Evolutionary conservation across 2,113 vertebrate species (phyloP), one percentile per base, ranked within the genome.

Genomic region (Pipa parva): DNA sequence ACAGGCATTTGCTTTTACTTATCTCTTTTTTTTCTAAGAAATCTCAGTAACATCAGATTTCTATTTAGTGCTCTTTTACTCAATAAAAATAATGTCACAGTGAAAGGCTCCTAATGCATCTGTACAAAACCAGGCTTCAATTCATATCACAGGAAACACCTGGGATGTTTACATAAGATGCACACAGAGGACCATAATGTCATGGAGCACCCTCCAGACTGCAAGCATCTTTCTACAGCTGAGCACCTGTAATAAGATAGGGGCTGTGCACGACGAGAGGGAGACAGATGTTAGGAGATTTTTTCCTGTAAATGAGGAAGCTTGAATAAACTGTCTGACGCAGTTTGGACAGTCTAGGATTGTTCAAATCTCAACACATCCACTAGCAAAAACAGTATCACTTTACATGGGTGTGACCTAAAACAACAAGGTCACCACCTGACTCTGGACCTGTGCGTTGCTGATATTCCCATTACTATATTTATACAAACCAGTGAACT

Each of bases 131-230:
- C 18, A 57, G 17, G 18, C 29, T 58, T 21, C 29, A 58, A 0
- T 58, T 21, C 29, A 58, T 0, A 0, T 2, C 72, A 55, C 31
- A 59, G 45, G 26, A 63, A 58, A 57, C 61, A 71, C 76, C 80
- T 79, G 78, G 72, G 72, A 71, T 28, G 29, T 62, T 62, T 72
- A 0, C 10, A 72, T 63, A 72, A 60, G 73, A 76, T 29, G 12
- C 5, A 20, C 25, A 50, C 71, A 72, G 74, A 78, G 74, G 59
- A 39, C 54, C 76, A 75, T 71, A 76, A 77, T 79, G 77, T 75
- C 73, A 73, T 74, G 73, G 78, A 74, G 60, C 75, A 76, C 79
- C 71, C 58, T 76, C 75, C 77, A 59, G 42, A 37, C 36, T 21
- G 68, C 48, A 50, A 75, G 69, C 66, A 79, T 50, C 56, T 42